Percentiles rank a stretch among this genome's conserved stretches.
phyloP scores from a whole-genome alignment of 2,797 vertebrate genomes.

The Chromis chromis region DNA sequence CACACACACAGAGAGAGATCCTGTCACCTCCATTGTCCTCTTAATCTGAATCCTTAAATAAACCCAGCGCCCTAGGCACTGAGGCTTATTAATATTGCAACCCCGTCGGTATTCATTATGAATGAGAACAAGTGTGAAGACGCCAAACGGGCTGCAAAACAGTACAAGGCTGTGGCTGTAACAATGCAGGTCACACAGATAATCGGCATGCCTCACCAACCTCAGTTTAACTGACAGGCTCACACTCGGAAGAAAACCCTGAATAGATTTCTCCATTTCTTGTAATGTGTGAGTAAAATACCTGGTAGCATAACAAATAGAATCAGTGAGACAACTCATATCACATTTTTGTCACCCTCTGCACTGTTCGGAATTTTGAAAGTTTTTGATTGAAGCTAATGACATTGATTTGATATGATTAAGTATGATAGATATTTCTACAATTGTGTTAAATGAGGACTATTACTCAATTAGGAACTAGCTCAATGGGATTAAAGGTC shows the following conservation, averaged over 20 bases:
- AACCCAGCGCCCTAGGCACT: slow-evolving; percentile 71
- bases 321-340: slow-evolving; percentile 15
- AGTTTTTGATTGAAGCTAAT: slow-evolving; percentile 14
- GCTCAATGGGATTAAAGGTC: slow-evolving; percentile 44
- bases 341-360: slow-evolving; percentile 4
- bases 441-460: slow-evolving; percentile 33
- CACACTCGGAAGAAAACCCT: slow-evolving; percentile 32
- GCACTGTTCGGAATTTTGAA: slow-evolving; percentile 16
- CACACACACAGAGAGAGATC: slow-evolving; percentile 34
- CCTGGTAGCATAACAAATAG: slow-evolving; percentile 22
- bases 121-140: slow-evolving; percentile 87
- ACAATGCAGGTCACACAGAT: slow-evolving; percentile 78
- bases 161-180: slow-evolving; percentile 66
- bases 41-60: slow-evolving; percentile 82
- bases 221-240: slow-evolving; percentile 52
- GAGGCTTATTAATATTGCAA: slow-evolving; percentile 85
- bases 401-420: slow-evolving; percentile 18
- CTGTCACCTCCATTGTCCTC: slow-evolving; percentile 71
- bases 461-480: slow-evolving; percentile 35
- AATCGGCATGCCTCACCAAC: slow-evolving; percentile 58
- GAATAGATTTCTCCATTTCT: slow-evolving; percentile 21
- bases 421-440: slow-evolving; percentile 23
- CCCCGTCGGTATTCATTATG: slow-evolving; percentile 82
- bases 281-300: slow-evolving; percentile 15
- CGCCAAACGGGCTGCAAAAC: slow-evolving; percentile 76